Conservation (phyloP, 2,888 invertebrate species). For the Mechanitis messenoides region DNA sequence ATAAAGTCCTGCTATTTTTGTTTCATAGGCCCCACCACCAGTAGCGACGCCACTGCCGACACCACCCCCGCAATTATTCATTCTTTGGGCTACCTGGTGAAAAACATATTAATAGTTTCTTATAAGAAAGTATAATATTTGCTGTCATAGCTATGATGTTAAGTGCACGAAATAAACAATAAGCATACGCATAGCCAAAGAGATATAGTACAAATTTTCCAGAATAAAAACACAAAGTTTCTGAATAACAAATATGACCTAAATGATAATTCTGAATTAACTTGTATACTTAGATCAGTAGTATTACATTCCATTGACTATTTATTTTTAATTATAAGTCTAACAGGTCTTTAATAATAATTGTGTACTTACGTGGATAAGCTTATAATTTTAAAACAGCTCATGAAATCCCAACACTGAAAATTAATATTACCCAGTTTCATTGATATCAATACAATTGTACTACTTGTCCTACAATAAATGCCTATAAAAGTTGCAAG, state of each 20-base stretch:
- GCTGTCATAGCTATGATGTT: too few species aligned
- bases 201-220: not conserved
- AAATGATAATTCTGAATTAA: conserved; percentile 27
- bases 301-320: not conserved
- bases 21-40: conserved; percentile 80
- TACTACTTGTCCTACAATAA: conserved; percentile 37
- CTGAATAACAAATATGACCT: conserved; percentile 20
- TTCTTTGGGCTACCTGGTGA: conserved; percentile 33
- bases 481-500: conserved; percentile 37
- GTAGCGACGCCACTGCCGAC: conserved; percentile 48
- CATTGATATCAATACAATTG: conserved; percentile 39
- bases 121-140: not conserved
- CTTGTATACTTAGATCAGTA: conserved; percentile 1
- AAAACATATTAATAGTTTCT: conserved; percentile 5
- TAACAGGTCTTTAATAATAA: conserved; percentile 1
- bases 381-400: conserved; percentile 41
- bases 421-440: conserved; percentile 47
- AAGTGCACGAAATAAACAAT: too few species aligned
- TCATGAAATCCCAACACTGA: conserved; percentile 44
- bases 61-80: conserved; percentile 61
- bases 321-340: not conserved
- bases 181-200: too few species aligned
- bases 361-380: conserved; percentile 43
- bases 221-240: conserved; percentile 16
- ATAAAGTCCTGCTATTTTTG: conserved; percentile 96